Evolutionary conservation across 2,797 vertebrate species (phyloP).

Genomic region (Hipposideros larvatus): DNA sequence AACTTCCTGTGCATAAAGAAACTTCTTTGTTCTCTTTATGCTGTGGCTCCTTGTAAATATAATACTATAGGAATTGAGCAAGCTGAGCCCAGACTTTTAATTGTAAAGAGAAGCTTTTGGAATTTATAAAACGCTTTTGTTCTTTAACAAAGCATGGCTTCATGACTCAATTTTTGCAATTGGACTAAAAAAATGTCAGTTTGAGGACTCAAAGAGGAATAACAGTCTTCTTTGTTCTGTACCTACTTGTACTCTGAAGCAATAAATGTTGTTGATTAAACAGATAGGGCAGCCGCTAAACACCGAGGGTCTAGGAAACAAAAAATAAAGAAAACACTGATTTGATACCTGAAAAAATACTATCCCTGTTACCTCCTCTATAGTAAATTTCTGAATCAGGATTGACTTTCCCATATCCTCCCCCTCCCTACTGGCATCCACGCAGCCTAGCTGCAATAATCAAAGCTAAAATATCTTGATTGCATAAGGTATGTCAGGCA

Average conservation of each 20-base stretch:
- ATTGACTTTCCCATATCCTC: neutral
- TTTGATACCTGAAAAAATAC: neutral
- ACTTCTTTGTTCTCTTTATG: too few species aligned
- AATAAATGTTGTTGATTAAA: neutral
- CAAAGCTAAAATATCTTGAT: neutral
- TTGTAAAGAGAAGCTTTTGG: neutral
- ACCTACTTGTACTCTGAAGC: neutral
- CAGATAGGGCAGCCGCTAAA: neutral
- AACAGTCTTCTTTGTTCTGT: conserved; percentile 11
- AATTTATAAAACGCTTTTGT: neutral
- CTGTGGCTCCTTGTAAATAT: too few species aligned
- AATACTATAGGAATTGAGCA: neutral
- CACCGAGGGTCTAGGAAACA: neutral
- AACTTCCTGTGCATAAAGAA: too few species aligned
- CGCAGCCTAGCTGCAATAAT: neutral
- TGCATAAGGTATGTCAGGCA: neutral
- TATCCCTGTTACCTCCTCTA: neutral
- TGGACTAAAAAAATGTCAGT: neutral
- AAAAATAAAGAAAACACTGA: neutral
- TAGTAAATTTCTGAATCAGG: neutral
- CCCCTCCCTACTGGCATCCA: too few species aligned
- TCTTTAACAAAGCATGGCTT: neutral
- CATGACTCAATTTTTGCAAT: neutral
- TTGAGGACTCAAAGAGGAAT: neutral
- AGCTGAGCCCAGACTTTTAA: neutral